These are phyloP conservation scores for Amazona guildingii DNA, from an alignment of 2,113 vertebrate species.

Conservation along the genomic window DNA sequence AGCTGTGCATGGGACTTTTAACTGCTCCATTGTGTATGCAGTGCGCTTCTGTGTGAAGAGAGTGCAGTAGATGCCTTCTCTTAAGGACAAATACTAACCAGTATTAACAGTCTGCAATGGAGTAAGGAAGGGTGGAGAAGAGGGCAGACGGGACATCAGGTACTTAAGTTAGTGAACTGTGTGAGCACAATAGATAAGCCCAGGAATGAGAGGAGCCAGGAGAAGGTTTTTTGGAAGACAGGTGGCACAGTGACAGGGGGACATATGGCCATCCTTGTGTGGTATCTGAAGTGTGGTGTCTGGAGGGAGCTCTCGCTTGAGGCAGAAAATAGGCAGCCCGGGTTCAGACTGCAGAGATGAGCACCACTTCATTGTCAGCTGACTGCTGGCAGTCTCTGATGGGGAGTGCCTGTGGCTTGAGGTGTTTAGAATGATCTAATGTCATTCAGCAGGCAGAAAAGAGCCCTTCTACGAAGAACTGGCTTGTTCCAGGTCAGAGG, in stretches of 20 bases:
- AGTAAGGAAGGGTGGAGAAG: background rate
- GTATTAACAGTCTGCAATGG: background rate
- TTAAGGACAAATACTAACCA: background rate
- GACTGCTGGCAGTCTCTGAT: background rate
- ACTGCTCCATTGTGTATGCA: background rate
- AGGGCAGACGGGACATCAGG: background rate
- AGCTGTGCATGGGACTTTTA: background rate
- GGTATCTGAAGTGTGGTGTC: background rate
- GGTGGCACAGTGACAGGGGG: background rate
- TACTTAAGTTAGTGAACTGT: background rate
- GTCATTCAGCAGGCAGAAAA: background rate
- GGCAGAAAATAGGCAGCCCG: background rate
- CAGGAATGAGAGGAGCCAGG: background rate
- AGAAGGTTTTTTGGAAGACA: background rate
- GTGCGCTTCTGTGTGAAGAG: background rate
- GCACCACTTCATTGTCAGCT: background rate
- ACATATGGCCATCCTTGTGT: background rate
- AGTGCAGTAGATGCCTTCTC: background rate
- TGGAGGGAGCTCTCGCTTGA: accelerated
- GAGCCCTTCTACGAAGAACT: background rate
- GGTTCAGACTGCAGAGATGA: background rate
- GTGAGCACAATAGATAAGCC: background rate
- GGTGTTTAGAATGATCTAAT: background rate
- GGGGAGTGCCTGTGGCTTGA: background rate
- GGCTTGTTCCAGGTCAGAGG: background rate